These are phyloP conservation scores for Drosophila histrio DNA, from an alignment of 2,888 invertebrate genomes.

Conservation along the genomic window DNA sequence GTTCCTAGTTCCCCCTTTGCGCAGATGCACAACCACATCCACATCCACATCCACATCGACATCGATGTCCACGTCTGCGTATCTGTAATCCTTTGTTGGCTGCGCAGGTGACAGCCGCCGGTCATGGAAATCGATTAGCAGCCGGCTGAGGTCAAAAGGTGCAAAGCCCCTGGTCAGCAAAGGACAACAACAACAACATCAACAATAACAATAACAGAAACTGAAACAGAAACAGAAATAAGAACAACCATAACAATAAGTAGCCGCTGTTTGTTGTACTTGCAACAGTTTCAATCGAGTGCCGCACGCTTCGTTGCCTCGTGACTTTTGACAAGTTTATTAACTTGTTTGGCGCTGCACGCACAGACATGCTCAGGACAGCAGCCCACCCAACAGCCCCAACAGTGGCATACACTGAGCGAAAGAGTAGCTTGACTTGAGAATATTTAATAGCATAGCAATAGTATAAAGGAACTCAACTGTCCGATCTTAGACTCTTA, in stretches of 20 bases:
- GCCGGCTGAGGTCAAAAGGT: constrained; percentile 43
- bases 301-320: constrained; percentile 47
- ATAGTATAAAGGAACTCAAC: too few species aligned
- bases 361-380: constrained; percentile 30
- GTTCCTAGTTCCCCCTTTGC: constrained; percentile 40
- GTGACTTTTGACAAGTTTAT: constrained; percentile 74
- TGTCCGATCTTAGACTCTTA: too few species aligned
- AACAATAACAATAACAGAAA: background rate
- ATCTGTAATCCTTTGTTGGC: constrained; percentile 72
- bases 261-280: constrained; percentile 7
- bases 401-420: constrained; percentile 24
- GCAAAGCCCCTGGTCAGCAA: constrained; percentile 28
- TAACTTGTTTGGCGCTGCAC: constrained; percentile 55
- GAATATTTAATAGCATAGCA: too few species aligned
- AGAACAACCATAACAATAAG: constrained; percentile 14
- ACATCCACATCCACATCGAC: constrained; percentile 15
- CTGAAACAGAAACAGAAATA: background rate
- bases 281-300: constrained; percentile 31
- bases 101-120: constrained; percentile 72
- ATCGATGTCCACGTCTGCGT: constrained; percentile 15
- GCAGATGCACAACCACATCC: constrained; percentile 45
- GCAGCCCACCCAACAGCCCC: constrained; percentile 17
- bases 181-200: background rate
- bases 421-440: constrained; percentile 1
- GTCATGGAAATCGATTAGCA: constrained; percentile 70